Conservation (phyloP, 37 sponge, comb jelly and placozoan species). For the Halichondria panicea region DNA sequence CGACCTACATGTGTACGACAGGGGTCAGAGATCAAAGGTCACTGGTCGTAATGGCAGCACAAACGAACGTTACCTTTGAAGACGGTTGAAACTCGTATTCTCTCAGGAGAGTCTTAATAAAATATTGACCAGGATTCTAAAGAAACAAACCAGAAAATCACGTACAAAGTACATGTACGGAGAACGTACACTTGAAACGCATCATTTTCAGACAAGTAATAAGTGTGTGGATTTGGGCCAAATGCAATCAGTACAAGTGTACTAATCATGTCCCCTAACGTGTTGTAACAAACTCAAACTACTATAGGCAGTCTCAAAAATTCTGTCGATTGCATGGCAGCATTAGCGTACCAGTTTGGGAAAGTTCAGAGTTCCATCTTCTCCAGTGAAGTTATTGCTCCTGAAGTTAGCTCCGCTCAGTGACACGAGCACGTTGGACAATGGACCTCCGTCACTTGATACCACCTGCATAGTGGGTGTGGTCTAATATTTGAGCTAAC, state of each 20-base stretch:
- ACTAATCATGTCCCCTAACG: too few species aligned
- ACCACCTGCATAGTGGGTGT: constrained; percentile 19
- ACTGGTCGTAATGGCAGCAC: background rate
- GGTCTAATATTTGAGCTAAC: too few species aligned
- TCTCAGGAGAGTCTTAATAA: constrained; percentile 69
- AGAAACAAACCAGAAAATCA: background rate
- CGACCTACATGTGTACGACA: constrained; percentile 12
- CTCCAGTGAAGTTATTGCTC: constrained; percentile 57
- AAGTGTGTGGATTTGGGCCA: too few species aligned
- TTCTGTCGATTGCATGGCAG: background rate
- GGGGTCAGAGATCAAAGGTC: background rate
- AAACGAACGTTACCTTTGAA: constrained; percentile 28
- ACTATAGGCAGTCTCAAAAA: too few species aligned
- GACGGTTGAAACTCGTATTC: constrained; percentile 79
- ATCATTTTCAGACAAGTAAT: too few species aligned
- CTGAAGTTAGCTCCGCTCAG: constrained; percentile 71
- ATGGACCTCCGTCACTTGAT: constrained; percentile 15
- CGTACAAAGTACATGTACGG: background rate
- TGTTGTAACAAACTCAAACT: too few species aligned
- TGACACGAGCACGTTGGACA: constrained; percentile 70
- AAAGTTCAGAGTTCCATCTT: constrained; percentile 45
- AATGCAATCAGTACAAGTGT: too few species aligned
- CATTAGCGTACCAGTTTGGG: constrained; percentile 40
- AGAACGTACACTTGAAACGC: background rate
- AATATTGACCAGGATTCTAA: constrained; percentile 76